Conservation (phyloP, 1,140 invertebrate species). For the Bactericera cockerelli region DNA sequence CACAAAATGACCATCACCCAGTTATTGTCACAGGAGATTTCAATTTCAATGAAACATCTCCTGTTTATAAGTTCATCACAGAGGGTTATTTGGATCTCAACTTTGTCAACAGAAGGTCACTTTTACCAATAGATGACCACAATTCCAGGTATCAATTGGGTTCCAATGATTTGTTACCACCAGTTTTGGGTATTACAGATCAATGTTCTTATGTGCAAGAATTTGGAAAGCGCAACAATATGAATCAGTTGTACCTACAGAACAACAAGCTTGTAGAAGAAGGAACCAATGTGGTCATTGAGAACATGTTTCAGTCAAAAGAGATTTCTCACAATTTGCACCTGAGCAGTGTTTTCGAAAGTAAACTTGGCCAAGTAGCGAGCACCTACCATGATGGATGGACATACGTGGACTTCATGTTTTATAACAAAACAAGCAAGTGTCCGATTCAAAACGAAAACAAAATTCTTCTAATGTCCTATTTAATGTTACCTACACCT, state of each 20-base stretch:
- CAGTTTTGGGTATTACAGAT: constrained; percentile 40
- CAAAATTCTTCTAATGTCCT: constrained; percentile 31
- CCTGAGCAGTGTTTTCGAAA: neutral
- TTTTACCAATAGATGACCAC: constrained; percentile 23
- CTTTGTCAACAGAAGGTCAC: constrained; percentile 23
- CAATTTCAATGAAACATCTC: constrained; percentile 56
- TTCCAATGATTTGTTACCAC: constrained; percentile 32
- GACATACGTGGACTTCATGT: constrained; percentile 69
- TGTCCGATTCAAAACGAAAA: neutral
- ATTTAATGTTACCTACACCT: constrained; percentile 43
- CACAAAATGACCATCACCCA: constrained; percentile 41
- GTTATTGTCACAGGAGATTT: constrained; percentile 80
- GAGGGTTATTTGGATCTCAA: constrained; percentile 39
- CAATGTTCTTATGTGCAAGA: constrained; percentile 42
- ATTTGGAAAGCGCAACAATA: neutral
- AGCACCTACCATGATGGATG: constrained; percentile 59
- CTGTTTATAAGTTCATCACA: constrained; percentile 53
- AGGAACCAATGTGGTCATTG: neutral
- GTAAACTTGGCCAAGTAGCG: constrained; percentile 29
- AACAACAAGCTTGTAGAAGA: neutral
- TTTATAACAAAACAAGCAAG: constrained; percentile 33
- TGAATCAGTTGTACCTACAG: neutral
- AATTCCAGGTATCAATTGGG: constrained; percentile 9
- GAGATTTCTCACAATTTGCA: neutral
- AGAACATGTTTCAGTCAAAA: neutral